A percentile compares a stretch with the other conserved stretches of the same genome.
These are phyloP conservation scores for Macrophya alboannulata DNA, from an alignment of 2,888 invertebrate species.

Conservation along the genomic window DNA sequence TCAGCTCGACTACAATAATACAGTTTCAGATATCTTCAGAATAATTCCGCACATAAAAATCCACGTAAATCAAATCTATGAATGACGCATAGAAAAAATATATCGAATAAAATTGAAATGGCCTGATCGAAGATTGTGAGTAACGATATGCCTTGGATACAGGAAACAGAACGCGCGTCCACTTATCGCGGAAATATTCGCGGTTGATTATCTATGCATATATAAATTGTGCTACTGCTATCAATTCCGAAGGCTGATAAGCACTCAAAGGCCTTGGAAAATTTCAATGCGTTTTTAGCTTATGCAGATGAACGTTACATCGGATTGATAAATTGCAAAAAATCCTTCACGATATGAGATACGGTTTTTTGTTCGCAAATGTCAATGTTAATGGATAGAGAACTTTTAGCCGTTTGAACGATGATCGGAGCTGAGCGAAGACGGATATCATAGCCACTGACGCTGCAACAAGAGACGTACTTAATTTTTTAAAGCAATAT, in stretches of 20 bases:
- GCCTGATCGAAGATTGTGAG: background rate
- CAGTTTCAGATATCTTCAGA: too few species aligned
- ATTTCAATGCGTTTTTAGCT: background rate
- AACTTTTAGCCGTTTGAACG: background rate
- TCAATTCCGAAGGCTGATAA: background rate
- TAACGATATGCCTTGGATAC: too few species aligned
- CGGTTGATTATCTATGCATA: background rate
- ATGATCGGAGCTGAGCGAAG: background rate
- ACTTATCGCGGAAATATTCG: background rate
- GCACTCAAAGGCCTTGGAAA: background rate
- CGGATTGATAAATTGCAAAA: background rate
- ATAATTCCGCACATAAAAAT: too few species aligned
- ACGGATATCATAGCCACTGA: background rate
- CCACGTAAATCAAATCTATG: background rate
- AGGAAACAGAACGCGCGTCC: background rate
- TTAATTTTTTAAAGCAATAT: background rate
- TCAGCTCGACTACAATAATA: too few species aligned
- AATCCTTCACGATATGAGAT: background rate
- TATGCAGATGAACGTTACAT: background rate
- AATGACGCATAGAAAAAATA: background rate
- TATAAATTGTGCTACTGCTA: background rate
- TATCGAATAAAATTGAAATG: background rate
- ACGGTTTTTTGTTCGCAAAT: background rate
- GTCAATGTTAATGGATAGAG: background rate
- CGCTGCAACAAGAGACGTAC: background rate